These are phyloP conservation scores for Hirundichthys speculiger DNA, from an alignment of 2,113 vertebrate species.

Conservation along the genomic window DNA sequence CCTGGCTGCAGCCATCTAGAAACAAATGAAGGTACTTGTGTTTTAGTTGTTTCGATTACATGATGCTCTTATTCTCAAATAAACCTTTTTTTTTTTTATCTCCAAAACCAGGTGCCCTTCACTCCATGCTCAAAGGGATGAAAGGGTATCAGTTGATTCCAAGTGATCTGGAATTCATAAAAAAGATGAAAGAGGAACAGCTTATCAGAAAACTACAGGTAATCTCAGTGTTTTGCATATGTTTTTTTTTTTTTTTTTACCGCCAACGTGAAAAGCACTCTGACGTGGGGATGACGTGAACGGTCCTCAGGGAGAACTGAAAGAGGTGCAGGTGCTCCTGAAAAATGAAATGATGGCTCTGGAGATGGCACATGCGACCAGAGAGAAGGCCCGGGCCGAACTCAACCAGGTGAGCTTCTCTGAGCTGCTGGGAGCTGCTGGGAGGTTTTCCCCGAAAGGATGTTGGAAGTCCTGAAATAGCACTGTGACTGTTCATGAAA, in stretches of 20 bases:
- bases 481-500: too few relatives aligned
- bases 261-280: neutral
- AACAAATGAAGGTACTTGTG: neutral
- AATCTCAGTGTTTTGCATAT: rapidly evolving
- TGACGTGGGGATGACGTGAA: neutral
- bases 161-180: constrained; percentile 68
- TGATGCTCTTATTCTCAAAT: neutral
- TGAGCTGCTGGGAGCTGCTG: neutral
- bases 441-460: too few relatives aligned
- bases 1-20: neutral
- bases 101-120: neutral
- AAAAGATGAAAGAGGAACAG: constrained; percentile 58
- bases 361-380: constrained; percentile 22
- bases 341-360: constrained; percentile 25
- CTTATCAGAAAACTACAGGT: constrained; percentile 61
- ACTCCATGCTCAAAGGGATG: constrained; percentile 72
- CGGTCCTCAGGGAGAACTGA: constrained; percentile 55
- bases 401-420: constrained; percentile 49
- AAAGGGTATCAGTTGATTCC: constrained; percentile 62
- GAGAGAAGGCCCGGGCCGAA: constrained; percentile 22
- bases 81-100: neutral
- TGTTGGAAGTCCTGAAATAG: too few relatives aligned
- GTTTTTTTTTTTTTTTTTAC: too few relatives aligned
- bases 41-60: neutral
- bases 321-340: constrained; percentile 29